These are phyloP conservation scores for Buathra laborator DNA, from an alignment of 2,888 invertebrate genomes.

Conservation along the genomic window DNA sequence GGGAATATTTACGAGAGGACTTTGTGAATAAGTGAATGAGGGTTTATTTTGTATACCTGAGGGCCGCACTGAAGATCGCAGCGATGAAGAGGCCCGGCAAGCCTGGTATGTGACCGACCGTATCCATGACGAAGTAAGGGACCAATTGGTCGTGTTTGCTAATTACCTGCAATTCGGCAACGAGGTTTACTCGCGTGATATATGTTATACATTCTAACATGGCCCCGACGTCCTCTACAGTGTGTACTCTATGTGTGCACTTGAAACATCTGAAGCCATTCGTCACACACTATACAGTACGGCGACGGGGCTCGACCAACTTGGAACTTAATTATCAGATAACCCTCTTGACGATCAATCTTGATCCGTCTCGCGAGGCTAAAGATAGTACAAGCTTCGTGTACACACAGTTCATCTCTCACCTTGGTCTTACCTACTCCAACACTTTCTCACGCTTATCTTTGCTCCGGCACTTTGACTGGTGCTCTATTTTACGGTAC, in stretches of 20 bases:
- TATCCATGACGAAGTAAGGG: slow-evolving; percentile 90
- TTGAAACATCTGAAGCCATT: slow-evolving; percentile 76
- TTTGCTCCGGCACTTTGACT: slow-evolving; percentile 28
- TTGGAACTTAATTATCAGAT: slow-evolving; percentile 81
- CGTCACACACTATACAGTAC: slow-evolving; percentile 18
- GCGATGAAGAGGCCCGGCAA: slow-evolving; percentile 91
- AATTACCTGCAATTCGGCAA: slow-evolving; percentile 67
- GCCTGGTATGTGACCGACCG: slow-evolving; percentile 88
- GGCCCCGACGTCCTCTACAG: slow-evolving; percentile 5
- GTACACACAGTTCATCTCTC: slow-evolving; percentile 16
- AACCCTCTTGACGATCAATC: slow-evolving; percentile 76
- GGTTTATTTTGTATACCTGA: slow-evolving; percentile 84
- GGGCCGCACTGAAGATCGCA: slow-evolving; percentile 90
- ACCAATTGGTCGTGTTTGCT: slow-evolving; percentile 86
- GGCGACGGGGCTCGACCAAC: slow-evolving; percentile 58
- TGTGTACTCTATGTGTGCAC: slow-evolving; percentile 17
- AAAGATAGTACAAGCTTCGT: slow-evolving; percentile 4
- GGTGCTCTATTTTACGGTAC: slow-evolving; percentile 20
- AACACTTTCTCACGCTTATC: slow-evolving; percentile 7
- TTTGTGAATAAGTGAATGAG: background rate
- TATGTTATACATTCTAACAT: background rate
- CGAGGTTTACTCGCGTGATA: slow-evolving; percentile 10
- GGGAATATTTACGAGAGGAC: background rate
- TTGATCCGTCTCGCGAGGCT: slow-evolving; percentile 48
- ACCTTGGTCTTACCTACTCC: slow-evolving; percentile 3